Evolutionary conservation across 2,113 vertebrate genomes (phyloP), one percentile per base, ranked within the genome.

Genomic region (Progne subis): DNA sequence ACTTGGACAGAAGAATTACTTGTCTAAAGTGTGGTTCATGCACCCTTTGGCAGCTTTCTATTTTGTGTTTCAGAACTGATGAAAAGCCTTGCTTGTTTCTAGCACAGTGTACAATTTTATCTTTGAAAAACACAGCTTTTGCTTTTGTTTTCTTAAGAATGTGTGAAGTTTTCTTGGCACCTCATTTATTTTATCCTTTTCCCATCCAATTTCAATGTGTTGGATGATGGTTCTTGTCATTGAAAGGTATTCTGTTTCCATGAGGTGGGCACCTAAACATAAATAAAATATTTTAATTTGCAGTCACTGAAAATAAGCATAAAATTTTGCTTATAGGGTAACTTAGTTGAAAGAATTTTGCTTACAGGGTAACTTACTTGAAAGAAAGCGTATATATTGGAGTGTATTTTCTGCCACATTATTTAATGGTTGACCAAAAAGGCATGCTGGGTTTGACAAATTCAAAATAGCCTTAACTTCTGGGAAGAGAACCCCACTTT

Each of bases 61-160:
- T 88, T 95, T 94, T 43, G 5, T 72, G 41, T 92, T 94, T 87
- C 68, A 71, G 47, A 82, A 34, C 77, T 93, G 39, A 64, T 94
- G 60, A 50, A 72, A 53, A 92, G n/a, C 43, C 34, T 47, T 91
- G 28, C 25, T 87, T 87, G 32, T 91, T 92, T 89, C 56, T 85
- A 76, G 21, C 37, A 71, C 24, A 34, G 20, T 39, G 31, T 78
- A 44, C 18, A 87, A 29, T 76, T 70, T 90, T 82, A 76, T 90
- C 81, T 68, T 90, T 72, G 39, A 47, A 69, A 90, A 93, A 32
- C 59, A 71, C n/a, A 34, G 69, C 5, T 86, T 92, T 86, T 76
- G 55, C 49, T 82, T 92, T 86, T 93, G 69, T 89, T 95, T 91
- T 91, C 60, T 81, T 92, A 88, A 71, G 75, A 53, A 74, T 94